Evolutionary conservation across 2,888 invertebrate species (phyloP).

Genomic region (Tribolium freemani): DNA sequence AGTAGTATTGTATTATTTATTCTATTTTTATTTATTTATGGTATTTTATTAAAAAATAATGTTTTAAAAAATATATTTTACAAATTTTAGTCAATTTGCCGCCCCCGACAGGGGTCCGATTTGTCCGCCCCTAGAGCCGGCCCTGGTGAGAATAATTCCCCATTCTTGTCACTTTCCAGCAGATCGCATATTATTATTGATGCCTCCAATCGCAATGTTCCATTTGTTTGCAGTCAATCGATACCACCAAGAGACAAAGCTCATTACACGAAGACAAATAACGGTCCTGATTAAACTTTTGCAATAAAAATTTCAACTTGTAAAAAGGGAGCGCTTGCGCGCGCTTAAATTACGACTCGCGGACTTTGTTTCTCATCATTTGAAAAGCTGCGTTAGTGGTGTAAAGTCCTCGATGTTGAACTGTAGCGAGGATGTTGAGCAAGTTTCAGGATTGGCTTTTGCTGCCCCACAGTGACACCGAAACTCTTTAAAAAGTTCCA

Average conservation of each 20-base stretch:
- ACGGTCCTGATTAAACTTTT: conserved; percentile 8
- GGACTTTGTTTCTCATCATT: conserved; percentile 28
- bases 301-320: conserved; percentile 1
- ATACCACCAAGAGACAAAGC: background rate
- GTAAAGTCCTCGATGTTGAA: background rate
- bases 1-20: no score
- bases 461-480: background rate
- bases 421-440: background rate
- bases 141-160: background rate
- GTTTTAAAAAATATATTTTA: no score
- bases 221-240: background rate
- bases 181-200: background rate
- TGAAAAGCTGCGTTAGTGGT: conserved; percentile 26
- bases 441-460: background rate
- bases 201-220: background rate
- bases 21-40: no score
- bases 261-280: background rate
- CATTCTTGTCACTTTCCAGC: background rate
- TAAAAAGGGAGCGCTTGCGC: conserved; percentile 27
- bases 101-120: no score
- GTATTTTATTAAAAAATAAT: no score
- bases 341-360: background rate
- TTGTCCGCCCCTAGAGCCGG: no score
- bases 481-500: background rate
- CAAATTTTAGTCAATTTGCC: no score